Evolutionary conservation across 30 jellyfish, hydroid and myxozoan species (phyloP).

Genomic region (Phacellophora camtschatica): DNA sequence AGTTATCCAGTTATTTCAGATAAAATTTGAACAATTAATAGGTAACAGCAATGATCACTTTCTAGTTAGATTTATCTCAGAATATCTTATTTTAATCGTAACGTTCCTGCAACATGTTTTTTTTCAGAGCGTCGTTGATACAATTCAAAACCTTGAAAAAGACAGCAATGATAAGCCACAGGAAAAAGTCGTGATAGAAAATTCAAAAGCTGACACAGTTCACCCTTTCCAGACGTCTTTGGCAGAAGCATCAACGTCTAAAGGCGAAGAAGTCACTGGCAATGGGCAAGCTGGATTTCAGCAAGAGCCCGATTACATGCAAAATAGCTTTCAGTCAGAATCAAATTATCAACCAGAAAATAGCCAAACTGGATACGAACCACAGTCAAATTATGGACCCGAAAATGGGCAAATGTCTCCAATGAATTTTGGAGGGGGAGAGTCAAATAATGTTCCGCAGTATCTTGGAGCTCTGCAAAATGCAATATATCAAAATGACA

Average conservation of each 20-base stretch:
- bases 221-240: constrained; percentile 49
- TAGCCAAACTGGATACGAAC: not conserved
- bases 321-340: not conserved
- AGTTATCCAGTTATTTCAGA: no score
- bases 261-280: not conserved
- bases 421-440: not conserved
- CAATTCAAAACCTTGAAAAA: constrained; percentile 61
- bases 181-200: constrained; percentile 48
- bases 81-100: no score
- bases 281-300: constrained; percentile 1
- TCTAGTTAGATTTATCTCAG: no score
- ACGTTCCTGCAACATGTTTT: no score
- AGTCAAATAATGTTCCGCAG: not conserved
- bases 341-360: constrained; percentile 19
- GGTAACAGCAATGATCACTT: no score
- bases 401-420: not conserved
- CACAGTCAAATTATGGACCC: not conserved
- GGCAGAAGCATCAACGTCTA: constrained; percentile 20
- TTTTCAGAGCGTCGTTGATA: constrained; percentile 75
- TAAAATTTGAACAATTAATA: no score
- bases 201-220: constrained; percentile 20
- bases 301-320: constrained; percentile 20
- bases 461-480: constrained; percentile 1
- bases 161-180: constrained; percentile 84
- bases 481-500: constrained; percentile 6